A percentile compares a stretch with the other conserved stretches of the same genome.
Conservation (phyloP, 2,113 vertebrate species). For the Pluvianellus socialis region DNA sequence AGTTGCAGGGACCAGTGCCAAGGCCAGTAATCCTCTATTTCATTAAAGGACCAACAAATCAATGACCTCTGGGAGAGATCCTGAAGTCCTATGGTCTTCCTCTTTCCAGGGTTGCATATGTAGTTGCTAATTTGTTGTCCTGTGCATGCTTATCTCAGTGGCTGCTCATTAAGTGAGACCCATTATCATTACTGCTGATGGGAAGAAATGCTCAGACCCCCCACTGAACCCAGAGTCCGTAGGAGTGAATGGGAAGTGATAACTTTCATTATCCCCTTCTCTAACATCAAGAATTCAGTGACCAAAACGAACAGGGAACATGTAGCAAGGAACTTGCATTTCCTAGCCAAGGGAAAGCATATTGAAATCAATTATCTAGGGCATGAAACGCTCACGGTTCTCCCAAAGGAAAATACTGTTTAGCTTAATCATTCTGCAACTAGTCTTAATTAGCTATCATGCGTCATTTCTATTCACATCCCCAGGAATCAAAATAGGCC, state of each 20-base stretch:
- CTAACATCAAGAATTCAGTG: not conserved
- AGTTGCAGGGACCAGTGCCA: not conserved
- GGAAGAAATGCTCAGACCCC: not conserved
- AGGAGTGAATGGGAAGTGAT: not conserved
- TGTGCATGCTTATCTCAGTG: not conserved
- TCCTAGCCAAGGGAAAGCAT: not conserved
- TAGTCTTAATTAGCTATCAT: not conserved
- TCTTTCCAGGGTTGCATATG: not conserved
- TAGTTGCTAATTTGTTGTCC: not conserved
- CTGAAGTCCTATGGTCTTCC: not conserved
- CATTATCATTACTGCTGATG: not conserved
- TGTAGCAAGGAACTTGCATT: not conserved
- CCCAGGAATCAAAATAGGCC: not conserved
- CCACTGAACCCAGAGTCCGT: not conserved
- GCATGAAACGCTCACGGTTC: not conserved
- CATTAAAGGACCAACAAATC: not conserved
- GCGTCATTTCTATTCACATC: not conserved
- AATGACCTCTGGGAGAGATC: not conserved
- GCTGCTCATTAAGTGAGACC: not conserved
- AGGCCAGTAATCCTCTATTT: not conserved
- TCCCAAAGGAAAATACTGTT: constrained; percentile 17
- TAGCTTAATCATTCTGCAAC: not conserved
- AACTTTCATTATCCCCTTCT: not conserved
- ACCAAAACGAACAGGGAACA: constrained; percentile 1
- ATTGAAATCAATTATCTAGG: not conserved